phyloP scores from a whole-genome alignment of 2,113 vertebrate species.

The Centropristis striata region DNA sequence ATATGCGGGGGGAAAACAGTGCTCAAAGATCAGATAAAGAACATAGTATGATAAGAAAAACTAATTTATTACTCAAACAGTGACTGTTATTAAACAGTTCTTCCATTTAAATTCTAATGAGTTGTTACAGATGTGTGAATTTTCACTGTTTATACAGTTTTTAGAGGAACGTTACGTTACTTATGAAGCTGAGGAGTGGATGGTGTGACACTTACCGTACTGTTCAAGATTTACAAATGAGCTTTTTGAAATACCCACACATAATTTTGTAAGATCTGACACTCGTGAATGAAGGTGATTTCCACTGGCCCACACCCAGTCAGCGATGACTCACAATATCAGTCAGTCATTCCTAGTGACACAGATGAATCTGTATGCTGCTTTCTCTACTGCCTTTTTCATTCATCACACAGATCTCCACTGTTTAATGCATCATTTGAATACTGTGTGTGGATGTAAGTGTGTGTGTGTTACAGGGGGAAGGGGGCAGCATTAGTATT shows the following conservation, averaged over 20 bases:
- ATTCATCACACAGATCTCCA: slow-evolving; percentile 53
- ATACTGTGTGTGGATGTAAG: slow-evolving; percentile 34
- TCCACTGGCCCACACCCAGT: neutral
- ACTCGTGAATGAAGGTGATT: slow-evolving; percentile 18
- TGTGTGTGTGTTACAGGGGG: slow-evolving; percentile 19
- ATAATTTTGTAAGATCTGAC: neutral
- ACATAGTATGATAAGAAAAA: no score
- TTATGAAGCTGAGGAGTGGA: neutral
- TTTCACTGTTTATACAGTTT: neutral
- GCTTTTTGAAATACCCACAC: neutral
- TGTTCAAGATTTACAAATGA: neutral
- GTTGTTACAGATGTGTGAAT: neutral
- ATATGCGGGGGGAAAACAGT: no score
- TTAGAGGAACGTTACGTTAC: neutral
- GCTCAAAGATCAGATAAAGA: no score
- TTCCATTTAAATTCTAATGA: no score
- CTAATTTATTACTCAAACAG: no score
- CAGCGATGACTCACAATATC: slow-evolving; percentile 53
- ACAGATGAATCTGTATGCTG: slow-evolving; percentile 56
- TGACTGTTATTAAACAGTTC: no score
- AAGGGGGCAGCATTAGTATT: slow-evolving; percentile 5
- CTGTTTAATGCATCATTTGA: slow-evolving; percentile 46
- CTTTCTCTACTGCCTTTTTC: slow-evolving; percentile 24
- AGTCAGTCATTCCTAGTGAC: slow-evolving; percentile 35
- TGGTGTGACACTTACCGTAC: neutral